These are phyloP conservation scores for Ophion ellenae DNA, from an alignment of 2,888 invertebrate species.

Conservation along the genomic window DNA sequence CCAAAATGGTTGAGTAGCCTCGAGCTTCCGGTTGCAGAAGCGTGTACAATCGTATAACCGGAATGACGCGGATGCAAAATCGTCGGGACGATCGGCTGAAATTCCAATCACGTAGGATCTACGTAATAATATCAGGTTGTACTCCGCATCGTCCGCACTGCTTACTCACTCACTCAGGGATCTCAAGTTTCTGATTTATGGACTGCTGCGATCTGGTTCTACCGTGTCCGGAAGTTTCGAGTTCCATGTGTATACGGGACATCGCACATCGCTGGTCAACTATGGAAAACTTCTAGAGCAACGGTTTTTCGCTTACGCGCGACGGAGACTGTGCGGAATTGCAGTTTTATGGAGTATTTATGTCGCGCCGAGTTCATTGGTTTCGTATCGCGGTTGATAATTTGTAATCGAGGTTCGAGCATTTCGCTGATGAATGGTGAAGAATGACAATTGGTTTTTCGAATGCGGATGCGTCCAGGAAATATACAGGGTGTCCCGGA, in stretches of 20 bases:
- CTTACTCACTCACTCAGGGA: constrained; percentile 21
- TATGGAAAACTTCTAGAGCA: background rate
- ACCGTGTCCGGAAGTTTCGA: constrained; percentile 26
- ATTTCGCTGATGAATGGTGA: no score
- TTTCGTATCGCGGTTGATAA: no score
- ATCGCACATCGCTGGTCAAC: background rate
- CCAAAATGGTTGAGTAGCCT: background rate
- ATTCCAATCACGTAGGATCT: constrained; percentile 30
- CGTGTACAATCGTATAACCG: constrained; percentile 22
- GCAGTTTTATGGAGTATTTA: background rate
- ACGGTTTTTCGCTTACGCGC: background rate
- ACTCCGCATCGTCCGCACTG: constrained; percentile 11
- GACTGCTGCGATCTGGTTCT: constrained; percentile 38
- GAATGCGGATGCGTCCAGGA: no score
- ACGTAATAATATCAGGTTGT: constrained; percentile 36
- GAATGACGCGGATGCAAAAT: constrained; percentile 19
- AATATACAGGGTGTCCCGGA: no score
- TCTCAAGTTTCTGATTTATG: constrained; percentile 43
- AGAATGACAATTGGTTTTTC: no score
- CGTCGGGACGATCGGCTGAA: constrained; percentile 16
- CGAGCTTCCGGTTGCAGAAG: constrained; percentile 17
- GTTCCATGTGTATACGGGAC: background rate
- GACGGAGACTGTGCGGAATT: background rate
- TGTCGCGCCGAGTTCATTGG: no score
- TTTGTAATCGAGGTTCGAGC: no score